Base-by-base conservation (phyloP, 2,888 invertebrate species). In the Athetis lepigone region DNA sequence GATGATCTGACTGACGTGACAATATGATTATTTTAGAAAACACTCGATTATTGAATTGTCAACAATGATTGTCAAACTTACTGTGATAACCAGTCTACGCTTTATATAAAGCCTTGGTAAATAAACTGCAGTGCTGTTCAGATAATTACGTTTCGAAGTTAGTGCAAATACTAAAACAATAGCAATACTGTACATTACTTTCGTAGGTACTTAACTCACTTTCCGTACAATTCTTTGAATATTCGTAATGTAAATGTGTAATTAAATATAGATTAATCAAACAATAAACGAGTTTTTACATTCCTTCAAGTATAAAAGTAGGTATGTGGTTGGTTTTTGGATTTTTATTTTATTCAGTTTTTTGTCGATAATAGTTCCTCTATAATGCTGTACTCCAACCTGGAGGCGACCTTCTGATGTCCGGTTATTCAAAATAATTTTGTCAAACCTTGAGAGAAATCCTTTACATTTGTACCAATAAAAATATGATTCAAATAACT, bases 1-100 rank as follows among this genome's bases (percentile, higher is more conserved):
- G 82, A 82, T 85, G 85, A 86, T 84, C 83, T 78, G 80, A 83
- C 85, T 88, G 88, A 88, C 88, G 86, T 86, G 88, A 90, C 87
- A 83, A 79, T 81, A 83, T 80, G 79, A 82, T 83, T 84, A 80
- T 77, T 74, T 72, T 63, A 54, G 51, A 60, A 65, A 52, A 59
- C 50, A 57, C 36, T 58, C 40, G 21, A 47, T 51, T 59, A 36
- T 11, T 58, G 58, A 51, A 51, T 72, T 49, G 36, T 45, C 43
- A 60, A 52, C 33, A 33, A 13, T 33, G 13, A 33, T 33, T 33
- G 36, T 45, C 43, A 60, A 52, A 51, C 45, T 27, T 16, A 51
- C 49, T 49, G 45, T 51, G 42, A 29, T 61, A 55, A 43, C 43
- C 61, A 54, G 55, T 50, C 56, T 60, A 49, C 40, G 49, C 54